Evolutionary conservation across 1,140 invertebrate genomes (phyloP), one percentile per base, ranked within the genome.

Genomic region (Venustaconcha ellipsiformis): DNA sequence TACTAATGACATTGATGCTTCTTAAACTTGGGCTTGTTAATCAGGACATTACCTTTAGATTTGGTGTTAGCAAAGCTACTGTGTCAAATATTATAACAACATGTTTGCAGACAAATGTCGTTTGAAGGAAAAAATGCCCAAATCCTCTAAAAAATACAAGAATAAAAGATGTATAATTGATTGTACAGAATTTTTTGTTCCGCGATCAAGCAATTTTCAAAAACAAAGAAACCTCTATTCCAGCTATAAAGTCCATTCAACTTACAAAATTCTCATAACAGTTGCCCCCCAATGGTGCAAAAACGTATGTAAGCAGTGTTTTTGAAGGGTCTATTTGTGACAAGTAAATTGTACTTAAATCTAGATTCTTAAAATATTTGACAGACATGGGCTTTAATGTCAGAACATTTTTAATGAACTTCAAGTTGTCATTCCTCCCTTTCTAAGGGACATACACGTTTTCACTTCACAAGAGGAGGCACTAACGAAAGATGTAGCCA

Each of bases 241-340:
- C 26, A 30, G 26, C 26, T 30, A 30, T 30, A 67, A 67, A 80
- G 57, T 70, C 67, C 0, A 84, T 80, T 70, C 75, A 80, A 73
- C 69, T 73, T 26, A 77, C 80, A 48, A 82, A 78, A 57, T 80
- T 75, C 58, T 81, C 67, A 37, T 72, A 70, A 63, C 69, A 78
- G 18, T 37, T 81, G 14, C 56, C 76, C 76, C 75, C 70, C 2
- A 30, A 30, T 23, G 26, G 26, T 30, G 26, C 26, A 30, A 30
- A 3, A 30, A 30, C 2, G 26, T 30, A 30, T 30, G 26, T 30
- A 30, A 30, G 26, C 26, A 30, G 26, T 30, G 26, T 30, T 30
- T 30, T 30, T 30, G 26, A 30, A 30, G 1, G 26, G 26, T 30
- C 26, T 4, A 30, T 30, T 30, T 30, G 2, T 73, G 59, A 26